Percentiles rank a stretch among this genome's conserved stretches.
Evolutionary conservation across 2,888 invertebrate species (phyloP).

Genomic region (Hofmannophila pseudospretella): DNA sequence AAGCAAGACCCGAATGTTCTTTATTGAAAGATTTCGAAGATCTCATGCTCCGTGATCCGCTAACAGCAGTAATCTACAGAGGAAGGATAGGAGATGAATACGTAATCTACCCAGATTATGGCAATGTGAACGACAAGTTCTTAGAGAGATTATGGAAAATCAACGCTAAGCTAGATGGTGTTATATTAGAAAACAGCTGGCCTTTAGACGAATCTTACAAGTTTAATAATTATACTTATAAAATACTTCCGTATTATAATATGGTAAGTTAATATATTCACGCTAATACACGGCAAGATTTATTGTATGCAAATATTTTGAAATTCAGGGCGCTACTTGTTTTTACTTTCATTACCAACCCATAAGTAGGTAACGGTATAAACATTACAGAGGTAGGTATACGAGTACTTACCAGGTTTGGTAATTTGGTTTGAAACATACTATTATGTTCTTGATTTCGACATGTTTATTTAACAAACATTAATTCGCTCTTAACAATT

Average conservation of each 20-base stretch:
- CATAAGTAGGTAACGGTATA: too few species aligned
- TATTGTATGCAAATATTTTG: too few species aligned
- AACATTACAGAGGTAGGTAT: too few species aligned
- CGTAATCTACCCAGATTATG: conserved; percentile 53
- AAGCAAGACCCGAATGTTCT: conserved; percentile 13
- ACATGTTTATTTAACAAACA: too few species aligned
- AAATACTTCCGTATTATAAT: conserved; percentile 68
- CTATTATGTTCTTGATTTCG: too few species aligned
- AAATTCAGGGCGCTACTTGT: too few species aligned
- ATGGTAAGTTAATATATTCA: conserved; percentile 61
- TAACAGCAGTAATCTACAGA: conserved; percentile 31
- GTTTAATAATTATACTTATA: conserved; percentile 39
- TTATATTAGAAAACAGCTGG: conserved; percentile 76
- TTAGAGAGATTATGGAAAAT: conserved; percentile 44
- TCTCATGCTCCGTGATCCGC: conserved; percentile 30
- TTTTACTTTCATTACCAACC: too few species aligned
- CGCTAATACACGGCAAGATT: too few species aligned
- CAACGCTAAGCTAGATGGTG: conserved; percentile 46
- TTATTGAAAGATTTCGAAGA: conserved; percentile 25
- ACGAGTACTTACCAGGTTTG: too few species aligned
- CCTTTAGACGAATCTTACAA: conserved; percentile 60
- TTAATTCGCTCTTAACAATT: too few species aligned
- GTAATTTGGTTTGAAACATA: too few species aligned
- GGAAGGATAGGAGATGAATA: conserved; percentile 30
- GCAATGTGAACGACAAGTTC: conserved; percentile 28